Evolutionary conservation across 2,888 invertebrate genomes (phyloP).

Genomic region (Melipona bicolor): DNA sequence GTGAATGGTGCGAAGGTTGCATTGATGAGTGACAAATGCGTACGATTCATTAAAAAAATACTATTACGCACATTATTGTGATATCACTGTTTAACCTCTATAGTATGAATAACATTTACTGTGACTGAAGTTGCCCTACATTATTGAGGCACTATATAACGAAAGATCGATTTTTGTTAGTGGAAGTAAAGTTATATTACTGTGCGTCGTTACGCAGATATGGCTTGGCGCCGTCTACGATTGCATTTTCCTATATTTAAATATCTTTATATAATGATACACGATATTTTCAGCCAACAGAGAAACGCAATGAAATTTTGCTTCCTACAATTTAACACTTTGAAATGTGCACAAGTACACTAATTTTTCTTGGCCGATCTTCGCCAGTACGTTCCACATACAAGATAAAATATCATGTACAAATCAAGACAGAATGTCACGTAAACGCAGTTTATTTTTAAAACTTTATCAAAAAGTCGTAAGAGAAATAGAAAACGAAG

Average conservation of each 20-base stretch:
- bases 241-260: constrained; percentile 6
- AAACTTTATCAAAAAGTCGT: background rate
- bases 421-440: background rate
- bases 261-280: constrained; percentile 36
- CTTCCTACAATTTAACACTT: background rate
- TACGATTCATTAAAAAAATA: background rate
- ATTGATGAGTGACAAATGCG: constrained; percentile 3
- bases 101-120: background rate
- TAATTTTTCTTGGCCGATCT: background rate
- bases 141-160: background rate
- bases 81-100: background rate
- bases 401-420: background rate
- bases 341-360: too few species aligned
- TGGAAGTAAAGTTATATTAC: background rate
- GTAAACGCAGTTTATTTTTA: fast-evolving
- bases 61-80: background rate
- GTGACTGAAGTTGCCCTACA: background rate
- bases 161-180: background rate
- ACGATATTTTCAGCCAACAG: background rate
- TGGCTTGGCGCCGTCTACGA: background rate
- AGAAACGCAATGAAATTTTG: background rate
- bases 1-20: background rate
- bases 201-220: background rate
- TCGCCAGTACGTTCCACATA: background rate
- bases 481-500: background rate